These are phyloP conservation scores for Illadopsis cleaveri DNA, from an alignment of 2,113 vertebrate genomes.

Conservation along the genomic window DNA sequence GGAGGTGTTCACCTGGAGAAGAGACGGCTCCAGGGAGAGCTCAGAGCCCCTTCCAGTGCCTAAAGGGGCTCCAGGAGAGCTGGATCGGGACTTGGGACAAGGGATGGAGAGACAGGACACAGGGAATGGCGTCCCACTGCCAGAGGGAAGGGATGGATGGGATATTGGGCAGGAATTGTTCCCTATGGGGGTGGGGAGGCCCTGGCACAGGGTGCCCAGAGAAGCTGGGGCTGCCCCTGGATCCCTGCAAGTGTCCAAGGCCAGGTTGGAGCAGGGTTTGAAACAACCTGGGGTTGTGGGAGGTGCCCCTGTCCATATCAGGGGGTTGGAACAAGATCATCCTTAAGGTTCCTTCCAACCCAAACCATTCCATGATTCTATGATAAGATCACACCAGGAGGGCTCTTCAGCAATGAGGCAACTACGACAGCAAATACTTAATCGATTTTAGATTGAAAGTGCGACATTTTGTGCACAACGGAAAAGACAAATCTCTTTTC, in stretches of 20 bases:
- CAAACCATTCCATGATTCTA: background rate
- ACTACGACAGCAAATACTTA: accelerated
- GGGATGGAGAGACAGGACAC: background rate
- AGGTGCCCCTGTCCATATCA: background rate
- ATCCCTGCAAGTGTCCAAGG: background rate
- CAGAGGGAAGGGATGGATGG: accelerated
- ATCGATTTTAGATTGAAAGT: background rate
- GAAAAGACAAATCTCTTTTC: background rate
- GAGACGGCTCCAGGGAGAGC: accelerated
- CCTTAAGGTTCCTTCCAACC: background rate
- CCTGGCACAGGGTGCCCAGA: background rate
- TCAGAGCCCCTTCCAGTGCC: accelerated
- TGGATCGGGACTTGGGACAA: background rate
- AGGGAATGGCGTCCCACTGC: background rate
- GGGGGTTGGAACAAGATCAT: accelerated
- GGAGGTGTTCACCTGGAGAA: background rate
- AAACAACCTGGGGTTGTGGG: accelerated
- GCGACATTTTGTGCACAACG: background rate
- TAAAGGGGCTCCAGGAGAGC: background rate
- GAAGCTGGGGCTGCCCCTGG: background rate
- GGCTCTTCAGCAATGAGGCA: background rate
- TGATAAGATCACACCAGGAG: background rate
- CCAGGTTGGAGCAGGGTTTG: accelerated
- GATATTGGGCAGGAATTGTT: accelerated
- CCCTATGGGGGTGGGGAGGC: accelerated